phyloP scores from a whole-genome alignment of 35 echinoderm and acorn worm genomes.

The Holothuria glaberrima region DNA sequence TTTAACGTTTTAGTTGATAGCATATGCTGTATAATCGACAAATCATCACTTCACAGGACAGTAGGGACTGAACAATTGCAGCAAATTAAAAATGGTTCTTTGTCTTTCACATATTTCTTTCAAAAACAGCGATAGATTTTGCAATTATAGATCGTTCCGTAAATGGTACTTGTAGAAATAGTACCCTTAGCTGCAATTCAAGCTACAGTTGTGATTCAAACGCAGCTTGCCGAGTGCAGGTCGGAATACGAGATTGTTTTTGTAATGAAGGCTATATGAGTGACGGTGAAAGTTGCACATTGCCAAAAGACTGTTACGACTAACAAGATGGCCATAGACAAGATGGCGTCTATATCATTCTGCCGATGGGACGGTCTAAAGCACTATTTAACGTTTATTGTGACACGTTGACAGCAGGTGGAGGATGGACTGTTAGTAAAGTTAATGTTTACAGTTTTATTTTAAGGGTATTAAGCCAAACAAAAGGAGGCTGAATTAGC shows the following conservation, averaged over 20 bases:
- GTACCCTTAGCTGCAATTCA: neutral
- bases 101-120: neutral
- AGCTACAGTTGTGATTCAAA: neutral
- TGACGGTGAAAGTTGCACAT: neutral
- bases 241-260: neutral
- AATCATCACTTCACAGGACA: too few species aligned
- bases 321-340: neutral
- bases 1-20: too few species aligned
- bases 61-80: too few species aligned
- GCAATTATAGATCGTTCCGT: neutral
- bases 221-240: neutral
- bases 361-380: neutral
- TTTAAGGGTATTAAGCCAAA: too few species aligned
- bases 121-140: neutral
- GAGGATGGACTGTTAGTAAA: slow-evolving; percentile 17
- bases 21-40: too few species aligned
- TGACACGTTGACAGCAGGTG: neutral
- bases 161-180: neutral
- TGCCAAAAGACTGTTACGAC: neutral
- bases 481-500: too few species aligned
- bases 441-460: too few species aligned
- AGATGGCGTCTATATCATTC: neutral
- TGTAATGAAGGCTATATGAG: slow-evolving; percentile 12
- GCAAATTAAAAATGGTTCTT: too few species aligned
- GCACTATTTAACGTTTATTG: neutral